Base-by-base conservation (phyloP, 2,797 vertebrate species). In the Manis pentadactyla region DNA sequence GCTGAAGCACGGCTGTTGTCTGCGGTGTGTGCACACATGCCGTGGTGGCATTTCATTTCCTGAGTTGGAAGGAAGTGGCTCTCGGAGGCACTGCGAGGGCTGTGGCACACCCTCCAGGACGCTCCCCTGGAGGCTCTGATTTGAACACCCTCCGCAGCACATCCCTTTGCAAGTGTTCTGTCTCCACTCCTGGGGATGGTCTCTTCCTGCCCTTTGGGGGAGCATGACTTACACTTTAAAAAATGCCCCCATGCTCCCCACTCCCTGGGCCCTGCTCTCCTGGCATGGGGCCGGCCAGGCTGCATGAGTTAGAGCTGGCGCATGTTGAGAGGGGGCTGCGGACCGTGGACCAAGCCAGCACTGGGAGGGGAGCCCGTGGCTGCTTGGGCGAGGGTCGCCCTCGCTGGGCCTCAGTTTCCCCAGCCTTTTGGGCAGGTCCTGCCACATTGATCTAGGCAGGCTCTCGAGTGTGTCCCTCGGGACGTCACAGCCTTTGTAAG, bases 261-360 rank as follows among this genome's bases (percentile, higher is more conserved):
- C 51, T 42, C 49, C 61, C 13, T 11, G 2, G 5, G 13, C 15
- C 37, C 53, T 29, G 57, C 37, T n/a, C 42, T 63, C 15, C 82
- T 25, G 2, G 59, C 5, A 11, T 4, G 0, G 11, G 49, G 9
- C 18, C 13, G 5, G 63, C 46, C 46, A 46, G 49, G 78, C 74
- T 95, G 92, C 93, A 92, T 61, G 66, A 77, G 51, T 51, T 27
- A 64, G 74, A n/a, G 53, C 87, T 57, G 75, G 53, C 3, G 7
- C 29, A 21, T 0, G 79, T 19, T 96, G 93, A 91, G 95, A 92
- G 46, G 95, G 55, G 37, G 46, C 46, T 46, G 46, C 9, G 46
- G 46, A 46, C 42, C 63, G 61, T 95, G 91, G 57, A 37, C 37
- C 0, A 11, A 90, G 91, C 91, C 93, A 61, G 63, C 59, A 18